Percentiles rank a stretch among this genome's conserved stretches.
These are phyloP conservation scores for Cyclina sinensis DNA, from an alignment of 1,140 invertebrate species.

Conservation along the genomic window DNA sequence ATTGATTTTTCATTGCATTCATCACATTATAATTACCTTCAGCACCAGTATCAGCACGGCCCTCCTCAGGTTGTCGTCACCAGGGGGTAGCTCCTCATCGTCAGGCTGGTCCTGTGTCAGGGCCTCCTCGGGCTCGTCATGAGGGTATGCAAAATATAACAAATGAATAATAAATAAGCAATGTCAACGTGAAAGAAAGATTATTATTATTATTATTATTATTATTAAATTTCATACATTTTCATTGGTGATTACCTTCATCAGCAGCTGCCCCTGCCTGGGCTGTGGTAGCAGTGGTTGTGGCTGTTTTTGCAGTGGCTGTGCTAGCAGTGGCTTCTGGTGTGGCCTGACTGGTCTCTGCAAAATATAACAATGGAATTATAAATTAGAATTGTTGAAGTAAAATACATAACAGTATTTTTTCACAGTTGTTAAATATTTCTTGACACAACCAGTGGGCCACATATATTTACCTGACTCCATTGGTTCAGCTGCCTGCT, in stretches of 20 bases:
- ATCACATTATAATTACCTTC: conserved; percentile 47
- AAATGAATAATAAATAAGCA: no score
- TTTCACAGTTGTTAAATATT: conserved; percentile 45
- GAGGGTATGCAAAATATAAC: no score
- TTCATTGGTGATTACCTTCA: conserved; percentile 51
- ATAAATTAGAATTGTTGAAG: conserved; percentile 13
- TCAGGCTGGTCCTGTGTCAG: conserved; percentile 53
- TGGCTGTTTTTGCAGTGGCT: conserved; percentile 23
- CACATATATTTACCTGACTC: conserved; percentile 56
- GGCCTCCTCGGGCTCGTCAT: conserved; percentile 41
- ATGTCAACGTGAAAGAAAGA: conserved; percentile 28
- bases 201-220: conserved; percentile 37
- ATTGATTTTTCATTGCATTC: conserved; percentile 56
- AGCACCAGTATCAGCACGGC: no score
- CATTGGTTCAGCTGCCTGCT: conserved; percentile 51
- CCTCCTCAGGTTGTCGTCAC: conserved; percentile 53
- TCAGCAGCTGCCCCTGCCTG: conserved; percentile 47
- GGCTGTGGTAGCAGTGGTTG: conserved; percentile 37
- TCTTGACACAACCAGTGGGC: conserved; percentile 33
- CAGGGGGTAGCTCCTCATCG: conserved; percentile 23
- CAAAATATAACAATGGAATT: conserved; percentile 46
- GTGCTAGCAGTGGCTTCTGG: conserved; percentile 35
- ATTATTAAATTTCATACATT: conserved; percentile 47
- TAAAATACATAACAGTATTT: conserved; percentile 35
- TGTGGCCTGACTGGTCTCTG: conserved; percentile 13